Evolutionary conservation across 1,140 invertebrate species (phyloP).

Genomic region (Pristionchus pacificus): DNA sequence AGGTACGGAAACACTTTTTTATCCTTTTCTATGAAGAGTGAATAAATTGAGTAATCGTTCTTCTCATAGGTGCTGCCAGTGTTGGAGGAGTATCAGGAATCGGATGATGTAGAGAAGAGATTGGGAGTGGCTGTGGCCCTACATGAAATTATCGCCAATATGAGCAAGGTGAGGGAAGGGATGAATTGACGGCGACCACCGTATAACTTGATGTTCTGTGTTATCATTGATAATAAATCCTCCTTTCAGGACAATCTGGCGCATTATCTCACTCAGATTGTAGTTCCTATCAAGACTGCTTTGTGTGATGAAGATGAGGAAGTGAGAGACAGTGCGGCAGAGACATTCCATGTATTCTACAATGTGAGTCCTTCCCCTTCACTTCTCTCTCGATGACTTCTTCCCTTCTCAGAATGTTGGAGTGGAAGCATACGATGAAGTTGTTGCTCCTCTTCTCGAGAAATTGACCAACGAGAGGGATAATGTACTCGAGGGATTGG

Average conservation of each 20-base stretch:
- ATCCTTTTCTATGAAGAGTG: not conserved
- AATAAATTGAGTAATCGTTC: too few relatives aligned
- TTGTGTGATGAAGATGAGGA: constrained; percentile 85
- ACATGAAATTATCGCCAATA: constrained; percentile 91
- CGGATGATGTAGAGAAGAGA: constrained; percentile 79
- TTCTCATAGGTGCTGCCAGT: constrained; percentile 72
- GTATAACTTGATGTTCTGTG: constrained; percentile 65
- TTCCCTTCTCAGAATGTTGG: constrained; percentile 74
- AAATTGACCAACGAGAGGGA: constrained; percentile 65
- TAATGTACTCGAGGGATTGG: not conserved
- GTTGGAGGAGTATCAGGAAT: constrained; percentile 83
- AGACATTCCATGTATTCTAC: constrained; percentile 91
- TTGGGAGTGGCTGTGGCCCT: constrained; percentile 97
- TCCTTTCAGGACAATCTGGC: constrained; percentile 18
- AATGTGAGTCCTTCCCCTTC: not conserved
- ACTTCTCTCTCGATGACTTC: not conserved
- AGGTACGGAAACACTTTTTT: constrained; percentile 68
- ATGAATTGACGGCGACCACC: not conserved
- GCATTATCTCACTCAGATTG: constrained; percentile 24
- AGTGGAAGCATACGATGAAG: constrained; percentile 89
- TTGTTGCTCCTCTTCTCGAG: constrained; percentile 81
- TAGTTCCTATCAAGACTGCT: constrained; percentile 55
- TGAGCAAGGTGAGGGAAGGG: constrained; percentile 20
- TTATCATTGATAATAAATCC: not conserved
- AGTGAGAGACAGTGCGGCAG: constrained; percentile 86